Conservation (phyloP, 2,113 vertebrate genomes). For the Leptodactylus fuscus region DNA sequence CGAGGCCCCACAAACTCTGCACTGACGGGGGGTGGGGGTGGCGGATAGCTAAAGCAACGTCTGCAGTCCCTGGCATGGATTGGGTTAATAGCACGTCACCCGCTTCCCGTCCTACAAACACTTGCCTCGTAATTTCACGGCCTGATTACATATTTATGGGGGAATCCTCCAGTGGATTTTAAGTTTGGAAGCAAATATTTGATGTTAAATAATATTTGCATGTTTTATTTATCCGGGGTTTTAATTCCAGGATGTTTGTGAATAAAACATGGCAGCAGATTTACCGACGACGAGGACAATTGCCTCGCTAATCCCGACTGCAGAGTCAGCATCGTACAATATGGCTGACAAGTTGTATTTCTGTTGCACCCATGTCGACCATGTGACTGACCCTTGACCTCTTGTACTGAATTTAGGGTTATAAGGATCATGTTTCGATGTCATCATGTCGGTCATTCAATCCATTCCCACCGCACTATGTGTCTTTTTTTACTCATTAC, state of each 20-base stretch:
- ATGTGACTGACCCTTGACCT: too few species aligned
- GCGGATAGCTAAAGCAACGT: not conserved
- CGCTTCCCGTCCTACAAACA: not conserved
- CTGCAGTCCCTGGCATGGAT: not conserved
- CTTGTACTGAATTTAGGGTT: too few species aligned
- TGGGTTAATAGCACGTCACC: not conserved
- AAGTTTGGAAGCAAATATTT: slow-evolving; percentile 28
- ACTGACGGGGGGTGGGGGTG: not conserved
- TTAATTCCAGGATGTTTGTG: slow-evolving; percentile 4
- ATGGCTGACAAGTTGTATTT: too few species aligned
- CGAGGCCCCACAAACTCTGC: not conserved
- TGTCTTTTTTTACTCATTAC: too few species aligned
- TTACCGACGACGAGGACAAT: not conserved
- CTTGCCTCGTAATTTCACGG: not conserved
- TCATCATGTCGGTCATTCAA: too few species aligned
- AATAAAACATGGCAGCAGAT: slow-evolving; percentile 18
- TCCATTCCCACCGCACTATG: too few species aligned
- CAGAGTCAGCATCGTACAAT: too few species aligned
- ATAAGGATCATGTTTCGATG: too few species aligned
- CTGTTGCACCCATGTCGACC: too few species aligned
- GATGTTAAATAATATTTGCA: slow-evolving; percentile 51
- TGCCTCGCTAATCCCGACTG: not conserved
- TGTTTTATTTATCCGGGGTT: slow-evolving; percentile 20
- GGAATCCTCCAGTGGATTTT: slow-evolving; percentile 22
- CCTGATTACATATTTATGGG: slow-evolving; percentile 39